Percentiles rank a stretch among this genome's conserved stretches.
Evolutionary conservation across 2,797 vertebrate species (phyloP).

Genomic region (Gadopsis marmoratus): DNA sequence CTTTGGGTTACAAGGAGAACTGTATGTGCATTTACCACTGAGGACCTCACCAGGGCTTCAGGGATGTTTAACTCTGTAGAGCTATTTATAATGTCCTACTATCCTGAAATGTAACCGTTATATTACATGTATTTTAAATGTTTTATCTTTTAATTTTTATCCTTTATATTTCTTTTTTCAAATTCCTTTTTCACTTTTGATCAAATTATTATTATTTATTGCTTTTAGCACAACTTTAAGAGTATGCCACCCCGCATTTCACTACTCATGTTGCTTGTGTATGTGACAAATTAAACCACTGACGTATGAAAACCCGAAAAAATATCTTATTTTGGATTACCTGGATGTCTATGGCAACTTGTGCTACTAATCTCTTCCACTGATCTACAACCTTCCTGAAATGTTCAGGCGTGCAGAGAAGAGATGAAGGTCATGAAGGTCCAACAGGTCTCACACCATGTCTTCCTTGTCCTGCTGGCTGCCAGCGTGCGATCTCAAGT

Average conservation of each 20-base stretch:
- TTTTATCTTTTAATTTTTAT: neutral
- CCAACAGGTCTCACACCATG: conserved; percentile 46
- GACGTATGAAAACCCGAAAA: neutral
- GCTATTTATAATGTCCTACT: neutral
- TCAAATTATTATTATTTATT: neutral
- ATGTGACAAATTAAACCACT: neutral
- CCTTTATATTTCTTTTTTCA: neutral
- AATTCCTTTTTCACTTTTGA: neutral
- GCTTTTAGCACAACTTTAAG: neutral
- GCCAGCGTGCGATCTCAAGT: conserved; percentile 78
- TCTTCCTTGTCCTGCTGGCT: conserved; percentile 69
- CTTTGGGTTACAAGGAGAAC: conserved; percentile 44
- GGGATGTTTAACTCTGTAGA: neutral
- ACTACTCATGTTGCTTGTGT: neutral
- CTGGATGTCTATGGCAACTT: neutral
- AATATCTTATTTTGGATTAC: neutral
- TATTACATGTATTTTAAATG: neutral
- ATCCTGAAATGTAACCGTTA: neutral
- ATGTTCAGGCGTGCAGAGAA: conserved; percentile 54
- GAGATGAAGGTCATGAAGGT: conserved; percentile 65
- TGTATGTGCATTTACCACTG: conserved; percentile 50
- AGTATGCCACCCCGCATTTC: neutral
- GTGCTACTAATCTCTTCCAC: neutral
- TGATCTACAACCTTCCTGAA: conserved; percentile 21
- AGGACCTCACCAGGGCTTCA: neutral